Conservation (phyloP, 2,888 invertebrate genomes). For the Eumerus sabulonum region DNA sequence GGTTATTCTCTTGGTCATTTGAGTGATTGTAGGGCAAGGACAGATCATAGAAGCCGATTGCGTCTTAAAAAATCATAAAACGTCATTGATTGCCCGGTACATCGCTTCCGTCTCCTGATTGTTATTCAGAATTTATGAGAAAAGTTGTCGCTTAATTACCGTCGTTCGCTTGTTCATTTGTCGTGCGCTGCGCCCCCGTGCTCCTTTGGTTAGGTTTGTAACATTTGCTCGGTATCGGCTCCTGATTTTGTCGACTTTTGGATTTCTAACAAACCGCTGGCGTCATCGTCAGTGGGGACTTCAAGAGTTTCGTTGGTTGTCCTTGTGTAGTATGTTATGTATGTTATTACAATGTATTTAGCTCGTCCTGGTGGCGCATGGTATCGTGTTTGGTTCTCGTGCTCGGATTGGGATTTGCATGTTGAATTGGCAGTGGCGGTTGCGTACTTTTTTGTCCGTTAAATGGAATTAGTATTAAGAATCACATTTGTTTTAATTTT, state of each 20-base stretch:
- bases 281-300: conserved; percentile 42
- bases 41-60: conserved; percentile 4
- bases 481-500: conserved; percentile 49
- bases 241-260: conserved; percentile 55
- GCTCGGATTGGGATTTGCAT: conserved; percentile 45
- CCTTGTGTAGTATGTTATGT: no score
- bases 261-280: conserved; percentile 54
- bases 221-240: conserved; percentile 29
- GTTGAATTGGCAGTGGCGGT: conserved; percentile 35
- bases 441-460: conserved; percentile 3
- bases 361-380: no score
- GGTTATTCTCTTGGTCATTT: no score
- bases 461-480: conserved; percentile 55
- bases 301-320: no score
- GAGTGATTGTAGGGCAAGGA: conserved; percentile 61
- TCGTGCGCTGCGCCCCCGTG: background rate
- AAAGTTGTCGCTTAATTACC: no score
- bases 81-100: conserved; percentile 46
- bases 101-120: background rate
- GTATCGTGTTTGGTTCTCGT: background rate
- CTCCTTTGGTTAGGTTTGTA: background rate
- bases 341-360: no score
- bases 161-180: conserved; percentile 1
- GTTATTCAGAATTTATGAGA: background rate
- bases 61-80: conserved; percentile 62